Evolutionary conservation across 2,797 vertebrate species (phyloP), one percentile per base, ranked within the genome.

Genomic region (Gallinago stenura): DNA sequence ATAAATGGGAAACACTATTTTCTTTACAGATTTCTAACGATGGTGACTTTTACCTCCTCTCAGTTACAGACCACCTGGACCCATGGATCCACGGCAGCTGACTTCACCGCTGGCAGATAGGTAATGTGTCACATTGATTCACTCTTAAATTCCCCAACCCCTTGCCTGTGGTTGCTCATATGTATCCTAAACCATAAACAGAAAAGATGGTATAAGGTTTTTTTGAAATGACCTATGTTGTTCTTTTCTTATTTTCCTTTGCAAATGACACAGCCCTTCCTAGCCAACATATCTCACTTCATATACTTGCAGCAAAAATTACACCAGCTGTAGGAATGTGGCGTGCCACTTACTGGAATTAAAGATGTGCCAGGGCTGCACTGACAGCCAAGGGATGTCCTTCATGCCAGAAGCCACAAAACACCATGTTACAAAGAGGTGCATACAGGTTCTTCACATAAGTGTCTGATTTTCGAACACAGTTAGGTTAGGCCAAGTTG

Each of bases 361-460:
- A 37, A 10, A 57, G 64, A 20, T 33, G 30, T 15, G n/a, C n/a
- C 62, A 50, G 48, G 16, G 41, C 33, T 75, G 22, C 1, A 12
- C 48, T 68, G 53, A 21, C 20, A 46, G 48, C 8, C 25, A 7
- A 19, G 37, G 28, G 19, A 61, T 6, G 9, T 35, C 60, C 33
- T 33, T 18, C 41, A 10, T 3, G 10, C 30, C 24, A 62, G 50
- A 28, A 82, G 22, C 33, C 39, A 35, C 30, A 37, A 54, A 14
- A 48, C 64, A 50, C 43, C 0, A 0, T 4, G 20, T 58, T 26
- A 31, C 0, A 1, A 77, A 68, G 17, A 54, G 28, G 51, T 31
- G 28, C 28, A 30, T 30, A 30, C 28, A 31, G 51, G 16, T 54
- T 30, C 51, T 54, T 54, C 28, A 54, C 51, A 30, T 7, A 54